Conservation (phyloP, 2,113 vertebrate species). For the Onychorhynchus coronatus region DNA sequence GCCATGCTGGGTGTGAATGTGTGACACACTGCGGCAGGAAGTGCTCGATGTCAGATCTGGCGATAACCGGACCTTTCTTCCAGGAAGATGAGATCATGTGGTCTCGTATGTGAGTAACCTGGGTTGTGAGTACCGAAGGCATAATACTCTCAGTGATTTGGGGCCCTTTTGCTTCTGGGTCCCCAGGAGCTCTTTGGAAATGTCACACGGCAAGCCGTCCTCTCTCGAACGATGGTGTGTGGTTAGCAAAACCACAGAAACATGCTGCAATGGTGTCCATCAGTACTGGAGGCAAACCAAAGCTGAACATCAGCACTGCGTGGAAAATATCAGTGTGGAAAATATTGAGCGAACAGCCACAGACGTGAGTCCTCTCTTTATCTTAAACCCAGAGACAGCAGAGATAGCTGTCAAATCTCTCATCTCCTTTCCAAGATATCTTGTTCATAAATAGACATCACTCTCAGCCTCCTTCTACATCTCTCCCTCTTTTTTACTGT, state of each 20-base stretch:
- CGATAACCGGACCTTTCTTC: conserved; percentile 39
- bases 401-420: not conserved
- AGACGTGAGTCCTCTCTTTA: not conserved
- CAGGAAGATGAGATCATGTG: conserved; percentile 62
- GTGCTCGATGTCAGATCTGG: conserved; percentile 31
- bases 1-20: not conserved
- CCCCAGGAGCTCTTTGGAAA: not conserved
- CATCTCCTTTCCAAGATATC: not conserved
- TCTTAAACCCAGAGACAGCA: not conserved
- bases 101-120: not conserved
- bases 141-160: not conserved
- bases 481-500: not conserved
- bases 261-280: rapidly evolving
- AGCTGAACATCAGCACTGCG: not conserved
- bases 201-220: not conserved
- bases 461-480: not conserved
- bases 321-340: not conserved
- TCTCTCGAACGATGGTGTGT: rapidly evolving
- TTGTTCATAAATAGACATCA: not conserved
- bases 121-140: not conserved
- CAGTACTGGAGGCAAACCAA: not conserved
- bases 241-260: not conserved
- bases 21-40: conserved; percentile 52
- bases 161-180: not conserved
- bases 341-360: not conserved